These are phyloP conservation scores for Melanophora roralis DNA, from an alignment of 2,888 invertebrate genomes.

Conservation along the genomic window DNA sequence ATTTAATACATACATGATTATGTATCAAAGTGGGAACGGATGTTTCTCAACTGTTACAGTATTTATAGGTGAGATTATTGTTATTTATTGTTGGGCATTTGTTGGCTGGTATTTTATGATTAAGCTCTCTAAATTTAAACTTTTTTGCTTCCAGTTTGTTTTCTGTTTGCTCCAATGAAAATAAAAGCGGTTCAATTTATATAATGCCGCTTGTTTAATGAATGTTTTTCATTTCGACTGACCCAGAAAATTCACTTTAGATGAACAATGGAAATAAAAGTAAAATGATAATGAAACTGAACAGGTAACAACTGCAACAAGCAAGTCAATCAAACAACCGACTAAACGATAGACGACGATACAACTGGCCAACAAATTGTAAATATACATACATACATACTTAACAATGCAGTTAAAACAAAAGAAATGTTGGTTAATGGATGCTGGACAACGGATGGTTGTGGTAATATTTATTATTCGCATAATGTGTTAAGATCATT, in stretches of 20 bases:
- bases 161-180: slow-evolving; percentile 29
- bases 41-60: slow-evolving; percentile 21
- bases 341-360: neutral
- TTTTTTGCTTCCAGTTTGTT: neutral
- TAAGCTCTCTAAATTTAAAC: neutral
- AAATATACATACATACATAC: neutral
- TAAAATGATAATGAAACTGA: slow-evolving; percentile 54
- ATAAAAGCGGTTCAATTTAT: slow-evolving; percentile 50
- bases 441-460: slow-evolving; percentile 25
- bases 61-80: slow-evolving; percentile 41
- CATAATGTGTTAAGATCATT: slow-evolving; percentile 24
- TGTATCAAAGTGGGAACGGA: slow-evolving; percentile 9
- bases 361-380: neutral
- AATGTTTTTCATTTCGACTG: slow-evolving; percentile 32
- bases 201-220: slow-evolving; percentile 23
- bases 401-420: slow-evolving; percentile 23
- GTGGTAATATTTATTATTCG: neutral
- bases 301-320: neutral
- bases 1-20: no score
- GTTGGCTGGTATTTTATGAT: slow-evolving; percentile 35
- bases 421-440: slow-evolving; percentile 10
- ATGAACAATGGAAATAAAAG: slow-evolving; percentile 50
- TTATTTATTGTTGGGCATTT: slow-evolving; percentile 25
- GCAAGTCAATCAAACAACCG: neutral
- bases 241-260: slow-evolving; percentile 61